These are phyloP conservation scores for Carterocephalus palaemon DNA, from an alignment of 2,888 invertebrate genomes.

Conservation along the genomic window DNA sequence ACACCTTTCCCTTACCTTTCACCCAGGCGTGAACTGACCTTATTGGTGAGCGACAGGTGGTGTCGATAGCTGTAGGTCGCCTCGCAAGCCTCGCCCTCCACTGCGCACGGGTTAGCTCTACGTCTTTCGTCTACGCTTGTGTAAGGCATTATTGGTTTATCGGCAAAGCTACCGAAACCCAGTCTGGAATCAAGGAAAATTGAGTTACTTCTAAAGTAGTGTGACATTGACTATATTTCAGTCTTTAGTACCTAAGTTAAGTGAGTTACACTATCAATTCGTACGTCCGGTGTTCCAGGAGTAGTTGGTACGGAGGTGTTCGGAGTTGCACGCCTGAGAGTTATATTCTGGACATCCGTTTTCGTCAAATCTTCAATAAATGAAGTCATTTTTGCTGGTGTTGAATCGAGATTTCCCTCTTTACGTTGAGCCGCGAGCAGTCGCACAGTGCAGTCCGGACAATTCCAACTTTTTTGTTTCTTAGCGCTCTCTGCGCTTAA, in stretches of 20 bases:
- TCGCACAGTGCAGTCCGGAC: constrained; percentile 6
- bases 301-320: too few species aligned
- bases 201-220: too few species aligned
- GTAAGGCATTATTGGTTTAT: constrained; percentile 88
- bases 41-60: constrained; percentile 83
- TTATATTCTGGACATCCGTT: background rate
- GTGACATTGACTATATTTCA: too few species aligned
- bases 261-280: too few species aligned
- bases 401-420: constrained; percentile 10
- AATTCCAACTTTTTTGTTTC: constrained; percentile 9
- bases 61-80: constrained; percentile 91
- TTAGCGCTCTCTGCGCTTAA: constrained; percentile 1
- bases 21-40: constrained; percentile 56
- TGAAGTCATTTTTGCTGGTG: constrained; percentile 2
- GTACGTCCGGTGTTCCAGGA: too few species aligned
- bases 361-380: background rate
- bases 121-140: constrained; percentile 73
- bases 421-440: constrained; percentile 3
- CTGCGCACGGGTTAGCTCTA: constrained; percentile 81
- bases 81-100: constrained; percentile 81
- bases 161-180: constrained; percentile 88
- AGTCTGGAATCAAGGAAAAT: constrained; percentile 55
- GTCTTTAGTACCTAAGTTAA: too few species aligned
- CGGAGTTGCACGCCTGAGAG: background rate
- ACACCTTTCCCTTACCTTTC: background rate